Conservation (phyloP, 2,797 vertebrate genomes). For the Microctenopoma lineatum region DNA sequence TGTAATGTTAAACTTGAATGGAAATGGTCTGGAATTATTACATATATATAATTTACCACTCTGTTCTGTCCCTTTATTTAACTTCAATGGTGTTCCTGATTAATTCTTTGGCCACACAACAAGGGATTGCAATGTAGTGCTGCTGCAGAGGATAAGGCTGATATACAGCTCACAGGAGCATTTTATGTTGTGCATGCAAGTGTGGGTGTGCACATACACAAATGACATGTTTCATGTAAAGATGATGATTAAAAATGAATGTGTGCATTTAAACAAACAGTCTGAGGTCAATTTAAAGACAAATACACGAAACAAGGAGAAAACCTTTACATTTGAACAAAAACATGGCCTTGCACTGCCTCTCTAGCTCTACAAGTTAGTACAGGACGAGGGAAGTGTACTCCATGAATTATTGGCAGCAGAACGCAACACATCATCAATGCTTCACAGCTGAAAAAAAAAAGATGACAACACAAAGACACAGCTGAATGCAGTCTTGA, state of each 20-base stretch:
- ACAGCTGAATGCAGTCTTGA: conserved; percentile 34
- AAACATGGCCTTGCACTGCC: background rate
- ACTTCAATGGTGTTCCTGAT: too few relatives aligned
- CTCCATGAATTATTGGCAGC: conserved; percentile 45
- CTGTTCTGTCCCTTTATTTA: too few relatives aligned
- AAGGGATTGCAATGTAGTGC: background rate
- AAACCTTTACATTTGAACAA: too few relatives aligned
- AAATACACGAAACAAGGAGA: too few relatives aligned
- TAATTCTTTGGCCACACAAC: background rate
- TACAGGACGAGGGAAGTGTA: conserved; percentile 53
- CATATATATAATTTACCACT: background rate
- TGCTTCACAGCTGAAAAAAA: conserved; percentile 15
- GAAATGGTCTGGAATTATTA: too few relatives aligned
- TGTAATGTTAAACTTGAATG: too few relatives aligned
- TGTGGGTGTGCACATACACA: background rate
- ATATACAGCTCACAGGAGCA: too few relatives aligned
- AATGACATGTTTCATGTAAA: background rate
- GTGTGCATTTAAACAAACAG: too few relatives aligned
- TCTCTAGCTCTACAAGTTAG: conserved; percentile 50
- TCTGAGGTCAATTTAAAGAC: too few relatives aligned
- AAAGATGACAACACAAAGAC: conserved; percentile 25
- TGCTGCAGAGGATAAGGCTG: background rate
- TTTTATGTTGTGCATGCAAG: background rate
- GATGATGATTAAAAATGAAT: too few relatives aligned
- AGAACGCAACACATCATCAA: conserved; percentile 50